These are phyloP conservation scores for Eupithecia exiguata DNA, from an alignment of 2,888 invertebrate genomes.

Conservation along the genomic window DNA sequence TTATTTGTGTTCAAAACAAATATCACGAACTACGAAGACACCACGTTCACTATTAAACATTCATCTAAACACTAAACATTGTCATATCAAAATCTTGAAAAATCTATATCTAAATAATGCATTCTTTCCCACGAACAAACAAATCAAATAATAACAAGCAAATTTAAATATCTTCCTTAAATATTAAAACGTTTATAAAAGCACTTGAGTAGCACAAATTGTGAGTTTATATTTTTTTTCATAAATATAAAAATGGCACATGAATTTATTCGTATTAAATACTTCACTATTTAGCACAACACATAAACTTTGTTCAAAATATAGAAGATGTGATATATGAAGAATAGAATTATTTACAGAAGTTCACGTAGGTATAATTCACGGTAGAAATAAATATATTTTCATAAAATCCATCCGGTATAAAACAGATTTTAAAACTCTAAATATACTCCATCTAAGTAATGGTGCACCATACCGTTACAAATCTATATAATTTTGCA, in stretches of 20 bases:
- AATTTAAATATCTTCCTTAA: conserved; percentile 79
- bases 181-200: conserved; percentile 74
- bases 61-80: conserved; percentile 59
- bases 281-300: conserved; percentile 69
- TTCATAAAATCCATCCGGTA: conserved; percentile 54
- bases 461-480: conserved; percentile 78
- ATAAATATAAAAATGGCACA: conserved; percentile 77
- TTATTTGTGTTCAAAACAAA: conserved; percentile 43
- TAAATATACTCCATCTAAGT: conserved; percentile 66
- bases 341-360: conserved; percentile 76
- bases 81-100: conserved; percentile 52
- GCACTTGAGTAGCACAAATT: conserved; percentile 80
- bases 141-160: conserved; percentile 74
- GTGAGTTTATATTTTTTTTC: conserved; percentile 58
- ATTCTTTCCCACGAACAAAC: conserved; percentile 62
- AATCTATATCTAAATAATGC: conserved; percentile 57
- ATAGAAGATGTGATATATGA: conserved; percentile 63
- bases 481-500: conserved; percentile 71
- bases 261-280: conserved; percentile 66
- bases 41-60: conserved; percentile 48
- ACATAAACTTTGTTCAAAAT: conserved; percentile 63
- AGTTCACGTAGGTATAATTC: conserved; percentile 56
- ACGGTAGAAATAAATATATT: conserved; percentile 67
- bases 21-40: conserved; percentile 45
- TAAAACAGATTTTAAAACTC: conserved; percentile 59